A percentile compares a stretch with the other conserved stretches of the same genome.
phyloP scores from a whole-genome alignment of 1,140 invertebrate genomes.

The Acromyrmex heyeri region DNA sequence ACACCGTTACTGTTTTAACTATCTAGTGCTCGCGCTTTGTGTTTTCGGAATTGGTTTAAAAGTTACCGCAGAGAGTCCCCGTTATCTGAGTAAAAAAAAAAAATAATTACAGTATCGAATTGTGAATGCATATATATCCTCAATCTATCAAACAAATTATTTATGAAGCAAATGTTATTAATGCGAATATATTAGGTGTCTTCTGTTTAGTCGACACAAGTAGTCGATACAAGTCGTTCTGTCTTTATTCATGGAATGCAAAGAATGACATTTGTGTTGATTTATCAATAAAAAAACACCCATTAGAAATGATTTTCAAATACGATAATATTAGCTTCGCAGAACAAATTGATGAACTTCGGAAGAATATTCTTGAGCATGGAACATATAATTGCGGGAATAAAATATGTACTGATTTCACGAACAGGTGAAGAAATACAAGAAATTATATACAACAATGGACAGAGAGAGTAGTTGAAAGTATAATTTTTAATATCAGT shows the following conservation, averaged over 20 bases:
- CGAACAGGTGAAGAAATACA: not conserved
- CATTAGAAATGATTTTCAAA: not conserved
- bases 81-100: not conserved
- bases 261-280: too few species aligned
- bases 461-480: not conserved
- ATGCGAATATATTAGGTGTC: not conserved
- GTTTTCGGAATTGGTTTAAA: constrained; percentile 45
- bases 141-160: not conserved
- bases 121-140: not conserved
- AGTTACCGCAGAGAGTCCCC: constrained; percentile 11
- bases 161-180: not conserved
- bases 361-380: not conserved
- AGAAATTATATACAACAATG: not conserved
- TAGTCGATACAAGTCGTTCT: too few species aligned
- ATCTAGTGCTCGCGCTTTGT: constrained; percentile 63
- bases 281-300: too few species aligned
- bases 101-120: not conserved
- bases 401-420: not conserved
- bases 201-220: too few species aligned
- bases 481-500: not conserved
- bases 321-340: not conserved
- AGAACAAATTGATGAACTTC: not conserved
- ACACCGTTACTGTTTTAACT: constrained; percentile 63
- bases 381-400: not conserved
- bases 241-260: too few species aligned